Evolutionary conservation across 2,888 invertebrate species (phyloP).

Genomic region (Rhamnusium bicolor): DNA sequence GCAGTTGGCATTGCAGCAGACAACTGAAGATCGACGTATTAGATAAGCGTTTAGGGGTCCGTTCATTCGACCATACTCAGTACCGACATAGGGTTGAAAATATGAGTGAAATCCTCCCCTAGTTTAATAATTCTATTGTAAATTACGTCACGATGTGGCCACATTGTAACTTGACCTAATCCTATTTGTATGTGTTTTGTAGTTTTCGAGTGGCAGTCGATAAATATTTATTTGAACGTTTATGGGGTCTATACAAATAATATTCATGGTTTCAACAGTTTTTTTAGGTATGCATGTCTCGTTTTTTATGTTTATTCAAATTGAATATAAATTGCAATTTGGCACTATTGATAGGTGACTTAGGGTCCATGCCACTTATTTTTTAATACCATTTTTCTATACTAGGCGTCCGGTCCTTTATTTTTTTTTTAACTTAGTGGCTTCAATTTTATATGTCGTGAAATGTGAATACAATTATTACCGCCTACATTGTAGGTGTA

Average conservation of each 20-base stretch:
- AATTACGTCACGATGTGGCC: slow-evolving; percentile 57
- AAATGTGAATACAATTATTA: too few species aligned
- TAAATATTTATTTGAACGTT: slow-evolving; percentile 55
- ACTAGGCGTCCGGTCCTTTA: too few species aligned
- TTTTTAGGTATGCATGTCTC: slow-evolving; percentile 37
- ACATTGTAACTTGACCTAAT: slow-evolving; percentile 61
- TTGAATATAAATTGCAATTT: slow-evolving; percentile 47
- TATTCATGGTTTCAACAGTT: slow-evolving; percentile 48
- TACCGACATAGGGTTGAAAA: slow-evolving; percentile 34
- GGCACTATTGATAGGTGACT: slow-evolving; percentile 20
- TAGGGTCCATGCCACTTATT: too few species aligned
- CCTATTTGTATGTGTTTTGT: slow-evolving; percentile 60
- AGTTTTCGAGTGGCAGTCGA: slow-evolving; percentile 52
- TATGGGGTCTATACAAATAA: slow-evolving; percentile 42
- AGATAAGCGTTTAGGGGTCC: slow-evolving; percentile 43
- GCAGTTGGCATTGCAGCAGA: slow-evolving; percentile 49
- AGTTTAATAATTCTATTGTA: slow-evolving; percentile 54
- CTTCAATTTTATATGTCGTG: too few species aligned
- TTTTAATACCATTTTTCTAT: too few species aligned
- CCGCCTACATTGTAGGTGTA: too few species aligned
- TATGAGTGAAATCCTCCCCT: slow-evolving; percentile 33
- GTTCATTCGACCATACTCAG: slow-evolving; percentile 2
- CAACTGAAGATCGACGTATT: slow-evolving; percentile 48
- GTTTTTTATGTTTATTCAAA: slow-evolving; percentile 15
- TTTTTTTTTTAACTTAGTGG: too few species aligned